These are phyloP conservation scores for Panthera leo DNA, from an alignment of 2,113 vertebrate species.

Conservation along the genomic window DNA sequence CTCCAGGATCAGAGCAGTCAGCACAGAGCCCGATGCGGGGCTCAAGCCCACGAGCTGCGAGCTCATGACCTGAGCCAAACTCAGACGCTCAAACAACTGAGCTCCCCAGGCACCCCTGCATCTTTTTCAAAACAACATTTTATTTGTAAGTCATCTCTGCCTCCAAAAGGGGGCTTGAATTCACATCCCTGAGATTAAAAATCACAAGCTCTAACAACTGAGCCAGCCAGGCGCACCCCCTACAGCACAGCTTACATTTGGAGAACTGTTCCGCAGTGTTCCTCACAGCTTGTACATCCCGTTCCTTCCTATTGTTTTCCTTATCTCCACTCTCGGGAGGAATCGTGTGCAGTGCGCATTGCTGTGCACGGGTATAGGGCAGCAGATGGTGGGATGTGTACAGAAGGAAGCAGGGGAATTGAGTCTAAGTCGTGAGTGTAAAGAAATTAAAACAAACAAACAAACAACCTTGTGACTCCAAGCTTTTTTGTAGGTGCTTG, in stretches of 20 bases:
- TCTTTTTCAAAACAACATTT: background rate
- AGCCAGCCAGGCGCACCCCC: background rate
- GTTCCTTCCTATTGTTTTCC: background rate
- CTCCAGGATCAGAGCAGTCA: too few species aligned
- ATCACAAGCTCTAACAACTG: background rate
- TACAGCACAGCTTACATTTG: background rate
- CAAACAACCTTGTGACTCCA: background rate
- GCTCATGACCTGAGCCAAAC: background rate
- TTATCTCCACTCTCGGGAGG: background rate
- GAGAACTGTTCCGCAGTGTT: background rate
- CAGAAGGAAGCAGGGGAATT: background rate
- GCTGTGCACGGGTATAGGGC: rapidly evolving
- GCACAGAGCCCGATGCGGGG: background rate
- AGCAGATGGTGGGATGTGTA: background rate
- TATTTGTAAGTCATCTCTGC: background rate
- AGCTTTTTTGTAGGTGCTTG: background rate
- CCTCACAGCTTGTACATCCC: background rate
- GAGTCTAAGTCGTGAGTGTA: background rate
- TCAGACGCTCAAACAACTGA: background rate
- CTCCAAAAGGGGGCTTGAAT: background rate
- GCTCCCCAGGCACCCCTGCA: background rate
- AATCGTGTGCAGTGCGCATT: background rate
- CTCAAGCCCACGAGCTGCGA: background rate
- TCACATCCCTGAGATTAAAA: background rate
- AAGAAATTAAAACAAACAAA: background rate